These are phyloP conservation scores for Nematopogon swammerdamellus DNA, from an alignment of 2,888 invertebrate species.

Conservation along the genomic window DNA sequence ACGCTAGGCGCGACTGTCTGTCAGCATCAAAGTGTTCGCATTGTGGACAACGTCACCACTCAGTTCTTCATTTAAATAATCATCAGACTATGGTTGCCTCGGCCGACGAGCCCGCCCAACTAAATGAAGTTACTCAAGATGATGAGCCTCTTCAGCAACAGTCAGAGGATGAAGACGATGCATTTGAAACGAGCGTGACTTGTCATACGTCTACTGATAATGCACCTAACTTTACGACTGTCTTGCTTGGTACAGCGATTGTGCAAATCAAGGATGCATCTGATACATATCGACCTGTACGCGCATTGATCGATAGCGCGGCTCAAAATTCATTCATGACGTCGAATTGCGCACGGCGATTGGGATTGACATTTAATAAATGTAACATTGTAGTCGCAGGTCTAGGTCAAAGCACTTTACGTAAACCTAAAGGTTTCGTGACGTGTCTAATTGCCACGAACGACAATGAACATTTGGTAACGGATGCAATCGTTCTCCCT, in stretches of 20 bases:
- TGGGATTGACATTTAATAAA: neutral
- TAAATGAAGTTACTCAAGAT: neutral
- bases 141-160: neutral
- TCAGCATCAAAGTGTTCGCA: neutral
- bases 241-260: neutral
- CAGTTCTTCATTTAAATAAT: neutral
- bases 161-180: neutral
- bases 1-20: neutral
- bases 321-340: neutral
- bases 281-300: neutral
- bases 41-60: neutral
- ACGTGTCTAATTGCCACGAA: neutral
- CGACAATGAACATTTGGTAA: neutral
- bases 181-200: neutral
- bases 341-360: neutral
- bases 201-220: neutral
- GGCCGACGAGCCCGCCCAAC: neutral
- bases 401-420: neutral
- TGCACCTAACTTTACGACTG: neutral
- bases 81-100: neutral
- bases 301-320: neutral
- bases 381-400: neutral
- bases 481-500: neutral
- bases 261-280: neutral
- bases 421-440: neutral